Evolutionary conservation across 2,888 invertebrate genomes (phyloP).

Genomic region (Nemotelus pantherinus): DNA sequence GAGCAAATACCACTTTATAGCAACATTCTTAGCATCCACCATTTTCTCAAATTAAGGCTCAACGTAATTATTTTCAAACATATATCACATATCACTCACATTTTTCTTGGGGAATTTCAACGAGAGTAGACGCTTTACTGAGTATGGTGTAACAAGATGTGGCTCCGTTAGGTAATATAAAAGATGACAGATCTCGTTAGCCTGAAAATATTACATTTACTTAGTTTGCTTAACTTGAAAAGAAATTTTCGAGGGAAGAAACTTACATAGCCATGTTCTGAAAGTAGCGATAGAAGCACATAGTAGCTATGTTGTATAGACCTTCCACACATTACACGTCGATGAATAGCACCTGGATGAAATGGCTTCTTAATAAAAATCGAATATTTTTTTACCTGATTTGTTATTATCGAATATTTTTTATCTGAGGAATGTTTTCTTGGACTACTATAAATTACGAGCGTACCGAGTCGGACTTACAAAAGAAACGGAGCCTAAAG

Average conservation of each 20-base stretch:
- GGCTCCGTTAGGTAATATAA: constrained; percentile 23
- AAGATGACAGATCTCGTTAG: constrained; percentile 29
- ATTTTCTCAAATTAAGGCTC: too few relatives aligned
- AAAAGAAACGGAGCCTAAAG: too few relatives aligned
- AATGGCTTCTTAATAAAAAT: background rate
- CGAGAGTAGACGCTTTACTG: constrained; percentile 2
- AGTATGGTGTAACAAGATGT: background rate
- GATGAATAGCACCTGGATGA: constrained; percentile 16
- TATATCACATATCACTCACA: background rate
- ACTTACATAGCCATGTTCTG: constrained; percentile 5
- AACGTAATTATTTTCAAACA: background rate
- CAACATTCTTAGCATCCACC: too few relatives aligned
- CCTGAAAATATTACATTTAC: background rate
- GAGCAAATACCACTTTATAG: too few relatives aligned
- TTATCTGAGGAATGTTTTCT: too few relatives aligned
- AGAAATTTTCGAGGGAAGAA: background rate
- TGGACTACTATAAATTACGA: too few relatives aligned
- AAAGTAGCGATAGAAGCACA: constrained; percentile 6
- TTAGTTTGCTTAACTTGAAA: too few relatives aligned
- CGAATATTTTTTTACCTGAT: background rate
- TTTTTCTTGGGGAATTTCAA: background rate
- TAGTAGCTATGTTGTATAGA: constrained; percentile 31
- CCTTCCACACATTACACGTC: background rate
- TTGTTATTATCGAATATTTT: too few relatives aligned
- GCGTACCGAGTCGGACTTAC: too few relatives aligned